Conservation (phyloP, 2,113 vertebrate genomes). For the Chinchilla lanigera region DNA sequence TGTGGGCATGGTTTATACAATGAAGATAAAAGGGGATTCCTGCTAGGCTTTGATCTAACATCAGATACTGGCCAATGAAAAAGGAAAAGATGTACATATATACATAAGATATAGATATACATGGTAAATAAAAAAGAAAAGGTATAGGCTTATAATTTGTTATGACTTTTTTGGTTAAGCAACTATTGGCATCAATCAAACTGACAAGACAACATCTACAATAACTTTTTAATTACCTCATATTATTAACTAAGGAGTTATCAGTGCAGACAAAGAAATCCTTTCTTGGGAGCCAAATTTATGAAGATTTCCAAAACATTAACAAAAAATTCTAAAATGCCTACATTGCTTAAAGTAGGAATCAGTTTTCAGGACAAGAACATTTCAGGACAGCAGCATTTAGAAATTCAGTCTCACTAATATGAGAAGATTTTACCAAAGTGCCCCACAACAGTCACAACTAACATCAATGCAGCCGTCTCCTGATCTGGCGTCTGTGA, state of each 20-base stretch:
- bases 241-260: slow-evolving; percentile 1
- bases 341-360: neutral
- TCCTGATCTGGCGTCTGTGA: neutral
- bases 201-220: neutral
- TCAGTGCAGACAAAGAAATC: neutral
- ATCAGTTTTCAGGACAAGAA: neutral
- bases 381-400: neutral
- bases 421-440: neutral
- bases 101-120: neutral
- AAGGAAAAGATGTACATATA: neutral
- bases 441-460: accelerated
- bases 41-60: neutral
- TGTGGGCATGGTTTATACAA: neutral
- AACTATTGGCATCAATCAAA: neutral
- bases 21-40: neutral
- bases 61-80: neutral
- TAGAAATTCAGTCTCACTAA: neutral
- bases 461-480: neutral
- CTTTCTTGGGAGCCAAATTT: neutral
- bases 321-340: neutral
- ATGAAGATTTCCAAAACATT: slow-evolving; percentile 40
- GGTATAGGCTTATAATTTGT: neutral
- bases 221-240: neutral
- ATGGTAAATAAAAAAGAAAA: neutral
- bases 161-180: neutral